Evolutionary conservation across 64 coral and sea anemone genomes (phyloP), one percentile per base, ranked within the genome.

Genomic region (Stylophora pistillata): DNA sequence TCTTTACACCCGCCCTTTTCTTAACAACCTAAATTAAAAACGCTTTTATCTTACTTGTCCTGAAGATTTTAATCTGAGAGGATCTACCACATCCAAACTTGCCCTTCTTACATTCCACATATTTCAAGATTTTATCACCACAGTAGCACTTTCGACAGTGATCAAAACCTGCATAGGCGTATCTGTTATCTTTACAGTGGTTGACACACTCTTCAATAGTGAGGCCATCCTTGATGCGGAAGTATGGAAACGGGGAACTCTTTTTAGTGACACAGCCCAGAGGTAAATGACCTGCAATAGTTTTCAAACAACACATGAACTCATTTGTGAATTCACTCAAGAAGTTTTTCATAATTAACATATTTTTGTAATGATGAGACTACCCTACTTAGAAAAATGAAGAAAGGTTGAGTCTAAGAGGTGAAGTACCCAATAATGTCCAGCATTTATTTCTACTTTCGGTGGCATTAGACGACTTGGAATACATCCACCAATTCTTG

Each of bases 181-280:
- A 82, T 20, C 89, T 86, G 58, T 77, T 78, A 30, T 94, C 79
- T 27, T 94, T 66, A 41, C 92, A 94, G 33, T 89, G 79, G 60
- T 85, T 34, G 28, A 89, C 88, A 17, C 92, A 94, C 61, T 89
- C 56, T 23, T 78, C 92, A 30, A 13, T 69, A 0, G 87, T 94
- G 25, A 85, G 83, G 26, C 30, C 33, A 10, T 71, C 17, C 27
- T 77, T 58, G 17, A 59, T 29, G 13, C 55, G 58, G 41, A 89
- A 66, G 65, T 85, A 86, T 9, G 72, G 23, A 17, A 94, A 34
- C 0, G 87, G 86, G 27, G 58, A 63, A 25, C 86, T 85, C 13
- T 20, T 30, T 55, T 89, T 93, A n/a, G 30, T 23, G 71, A 55
- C 81, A 18, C 87, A 94, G 13, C 92, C 92, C 60, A 94, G 31